Percentiles rank a stretch among this genome's conserved stretches.
Conservation (phyloP, 2,113 vertebrate species). For the Clarias gariepinus region DNA sequence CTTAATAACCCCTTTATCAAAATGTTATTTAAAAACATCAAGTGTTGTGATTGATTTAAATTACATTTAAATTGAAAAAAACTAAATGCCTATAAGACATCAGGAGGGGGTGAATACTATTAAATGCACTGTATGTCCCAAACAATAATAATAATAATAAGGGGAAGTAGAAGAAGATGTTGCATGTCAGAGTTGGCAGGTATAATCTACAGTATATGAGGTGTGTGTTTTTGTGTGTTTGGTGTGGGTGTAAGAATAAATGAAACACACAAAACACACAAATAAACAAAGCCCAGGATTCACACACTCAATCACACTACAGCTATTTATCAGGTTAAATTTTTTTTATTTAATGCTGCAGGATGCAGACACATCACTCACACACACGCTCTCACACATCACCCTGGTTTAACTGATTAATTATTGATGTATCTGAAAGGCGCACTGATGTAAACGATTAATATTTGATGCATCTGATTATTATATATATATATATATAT, state of each 20-base stretch:
- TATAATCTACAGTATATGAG: no score
- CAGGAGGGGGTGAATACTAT: background rate
- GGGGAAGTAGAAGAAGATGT: no score
- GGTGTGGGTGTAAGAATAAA: no score
- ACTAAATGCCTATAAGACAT: background rate
- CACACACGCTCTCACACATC: background rate
- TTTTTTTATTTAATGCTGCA: no score
- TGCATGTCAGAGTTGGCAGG: no score
- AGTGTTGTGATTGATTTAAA: background rate
- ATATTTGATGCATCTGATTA: background rate
- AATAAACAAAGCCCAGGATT: background rate
- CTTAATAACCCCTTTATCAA: background rate
- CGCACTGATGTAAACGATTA: background rate
- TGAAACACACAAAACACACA: background rate
- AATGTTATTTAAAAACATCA: background rate
- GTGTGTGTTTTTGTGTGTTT: no score
- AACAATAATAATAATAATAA: no score
- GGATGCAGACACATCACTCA: background rate
- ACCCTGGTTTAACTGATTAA: background rate
- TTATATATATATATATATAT: no score
- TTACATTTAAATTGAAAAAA: background rate
- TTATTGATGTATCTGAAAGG: slow-evolving; percentile 6
- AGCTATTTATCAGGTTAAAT: no score
- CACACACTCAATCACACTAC: background rate
- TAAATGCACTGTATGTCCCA: background rate